Evolutionary conservation across 2,113 vertebrate species (phyloP).

Genomic region (Solenodon paradoxus): DNA sequence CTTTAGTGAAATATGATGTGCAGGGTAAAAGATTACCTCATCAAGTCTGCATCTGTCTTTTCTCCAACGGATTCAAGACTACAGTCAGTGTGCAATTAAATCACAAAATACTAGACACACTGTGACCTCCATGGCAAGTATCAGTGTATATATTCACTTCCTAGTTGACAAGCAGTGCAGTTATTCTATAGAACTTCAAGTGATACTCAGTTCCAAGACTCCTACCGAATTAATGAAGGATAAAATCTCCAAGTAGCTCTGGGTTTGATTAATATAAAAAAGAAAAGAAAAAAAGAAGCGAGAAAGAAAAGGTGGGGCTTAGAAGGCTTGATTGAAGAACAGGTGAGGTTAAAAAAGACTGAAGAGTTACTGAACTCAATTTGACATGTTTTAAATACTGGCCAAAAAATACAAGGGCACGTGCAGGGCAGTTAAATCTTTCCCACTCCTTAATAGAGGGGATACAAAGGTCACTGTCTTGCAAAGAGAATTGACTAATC

Average conservation of each 20-base stretch:
- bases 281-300: not conserved
- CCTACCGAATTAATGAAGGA: constrained; percentile 6
- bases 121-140: constrained; percentile 50
- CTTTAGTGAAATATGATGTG: constrained; percentile 72
- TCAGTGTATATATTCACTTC: constrained; percentile 46
- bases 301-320: not conserved
- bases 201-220: not conserved
- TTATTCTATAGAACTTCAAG: constrained; percentile 57
- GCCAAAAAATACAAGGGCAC: constrained; percentile 49
- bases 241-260: constrained; percentile 27
- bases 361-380: constrained; percentile 62
- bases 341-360: constrained; percentile 56
- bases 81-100: constrained; percentile 68
- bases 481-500: constrained; percentile 55
- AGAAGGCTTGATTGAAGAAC: constrained; percentile 51
- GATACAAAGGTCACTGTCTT: constrained; percentile 63
- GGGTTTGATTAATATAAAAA: not conserved
- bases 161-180: constrained; percentile 28
- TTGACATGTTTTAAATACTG: constrained; percentile 66
- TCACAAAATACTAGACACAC: constrained; percentile 60
- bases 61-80: constrained; percentile 68
- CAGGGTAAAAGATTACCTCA: constrained; percentile 77
- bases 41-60: constrained; percentile 74
- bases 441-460: constrained; percentile 58
- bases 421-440: constrained; percentile 8